Evolutionary conservation across 1,140 invertebrate species (phyloP), one percentile per base, ranked within the genome.

Genomic region (Drosophila equinoxialis): DNA sequence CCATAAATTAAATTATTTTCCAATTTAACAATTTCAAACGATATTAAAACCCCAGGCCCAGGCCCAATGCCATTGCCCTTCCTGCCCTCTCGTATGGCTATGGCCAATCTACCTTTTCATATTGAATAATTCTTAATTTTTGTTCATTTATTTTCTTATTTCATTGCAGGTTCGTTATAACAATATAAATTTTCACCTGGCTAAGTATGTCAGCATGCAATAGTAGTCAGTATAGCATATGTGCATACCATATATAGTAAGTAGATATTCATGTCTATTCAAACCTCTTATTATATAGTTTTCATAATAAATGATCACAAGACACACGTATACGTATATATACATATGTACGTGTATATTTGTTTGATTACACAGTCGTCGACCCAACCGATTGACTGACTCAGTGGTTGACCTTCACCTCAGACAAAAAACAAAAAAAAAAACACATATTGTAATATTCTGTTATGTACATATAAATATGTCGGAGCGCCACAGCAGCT

Each of bases 1-100:
- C 8, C 66, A 57, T 77, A 63, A 77, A 80, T 81, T 81, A 80
- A 74, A 81, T 77, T 80, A 77, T 80, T 77, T 80, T 77, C 74
- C 70, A 81, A 74, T 80, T 80, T 77, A 57, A 45, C 62, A 35
- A 42, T 70, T 65, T 45, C 35, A 69, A 51, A 51, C 45, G 45
- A 51, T 45, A 45, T 45, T 45, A 14, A 45, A 45, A 6, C 42
- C 14, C 42, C n/a, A 42, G n/a, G 10, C 37, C 11, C 35, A 4
- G n/a, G 10, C 37, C 11, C 35, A 4, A 39, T 13, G 10, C 37
- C 37, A 5, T 39, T 11, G 11, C 37, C 37, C 11, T 3, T 11
- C 11, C 37, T 13, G 11, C 11, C 37, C 11, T 39, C 37, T 13
- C 11, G 3, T 10, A 11, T 35, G 35, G 2, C 37, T 26, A 26